phyloP scores from a whole-genome alignment of 2,888 invertebrate genomes.

The Erebia epiphron region DNA sequence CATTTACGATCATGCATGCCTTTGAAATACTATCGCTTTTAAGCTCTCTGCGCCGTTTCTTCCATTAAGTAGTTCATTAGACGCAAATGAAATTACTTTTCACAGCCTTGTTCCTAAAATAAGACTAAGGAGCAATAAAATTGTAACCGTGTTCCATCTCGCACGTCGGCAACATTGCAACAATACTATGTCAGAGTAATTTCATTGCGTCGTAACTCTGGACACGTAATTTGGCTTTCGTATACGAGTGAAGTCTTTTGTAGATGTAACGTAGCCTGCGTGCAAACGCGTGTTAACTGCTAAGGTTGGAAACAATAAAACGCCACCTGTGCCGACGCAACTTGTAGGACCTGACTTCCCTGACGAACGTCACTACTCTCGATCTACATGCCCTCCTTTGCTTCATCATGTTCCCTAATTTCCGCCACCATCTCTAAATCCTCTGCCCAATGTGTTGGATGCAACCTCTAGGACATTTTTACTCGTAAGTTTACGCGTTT shows the following conservation, averaged over 20 bases:
- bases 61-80: constrained; percentile 30
- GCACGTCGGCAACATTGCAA: constrained; percentile 25
- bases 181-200: constrained; percentile 30
- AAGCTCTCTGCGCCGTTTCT: constrained; percentile 24
- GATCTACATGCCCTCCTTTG: too few species aligned
- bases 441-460: too few species aligned
- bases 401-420: too few species aligned
- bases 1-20: constrained; percentile 26
- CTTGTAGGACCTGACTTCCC: not conserved
- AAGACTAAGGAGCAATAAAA: constrained; percentile 32
- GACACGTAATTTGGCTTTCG: constrained; percentile 21
- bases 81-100: constrained; percentile 31
- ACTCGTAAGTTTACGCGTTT: too few species aligned
- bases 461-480: too few species aligned
- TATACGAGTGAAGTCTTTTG: constrained; percentile 29
- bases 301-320: not conserved
- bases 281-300: constrained; percentile 31
- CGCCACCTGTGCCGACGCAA: not conserved
- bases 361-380: too few species aligned
- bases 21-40: constrained; percentile 29
- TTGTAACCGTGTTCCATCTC: constrained; percentile 27
- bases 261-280: constrained; percentile 26
- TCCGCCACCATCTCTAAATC: too few species aligned
- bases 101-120: constrained; percentile 32
- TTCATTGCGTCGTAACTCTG: constrained; percentile 32